Base-by-base conservation (phyloP, 2,797 vertebrate genomes). In the Pipistrellus kuhlii region DNA sequence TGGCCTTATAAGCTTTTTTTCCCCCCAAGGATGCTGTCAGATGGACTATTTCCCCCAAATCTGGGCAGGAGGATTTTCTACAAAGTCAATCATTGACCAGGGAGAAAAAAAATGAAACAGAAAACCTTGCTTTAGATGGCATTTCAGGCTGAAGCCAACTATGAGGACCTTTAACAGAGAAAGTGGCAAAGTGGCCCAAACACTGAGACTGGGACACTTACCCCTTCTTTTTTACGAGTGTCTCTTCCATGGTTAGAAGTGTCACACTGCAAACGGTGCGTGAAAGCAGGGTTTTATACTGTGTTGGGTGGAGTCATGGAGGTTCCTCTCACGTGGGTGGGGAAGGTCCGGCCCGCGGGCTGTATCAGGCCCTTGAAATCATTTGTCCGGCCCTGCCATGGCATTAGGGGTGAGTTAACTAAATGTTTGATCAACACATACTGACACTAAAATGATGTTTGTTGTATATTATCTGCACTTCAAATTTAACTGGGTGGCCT, bases 11-110 rank as follows among this genome's bases (percentile, higher is more conserved):
- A 0, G n/a, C 18, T 77, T 85, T 87, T 21, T 82, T 80, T 83
- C 9, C 55, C 38, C 38, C 38, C 77, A 94, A 91, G 69, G 78
- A 88, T 75, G 62, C 55, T 21, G 82, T 89, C 68, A 73, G 62
- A 62, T 57, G 21, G 71, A 23, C 57, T 59, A 0, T 55, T 85
- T 85, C 93, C 46, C 80, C 85, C 48, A 88, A 90, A 90, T 92
- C 38, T 35, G 38, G 18, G 30, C 51, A 62, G 21, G 35, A 38
- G 3, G 81, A 87, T 51, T 72, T 93, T 85, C 78, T 72, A 86
- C 35, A 17, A 4, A 78, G 48, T 46, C 73, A 78, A 75, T 93
- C 13, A 51, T 0, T n/a, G 38, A 88, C 68, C 3, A 64, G 3
- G 38, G 27, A 69, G 32, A 68, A 78, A 76, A 93, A 27, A 55